phyloP scores from a whole-genome alignment of 2,797 vertebrate species.

The Pseudochaenichthys georgianus region DNA sequence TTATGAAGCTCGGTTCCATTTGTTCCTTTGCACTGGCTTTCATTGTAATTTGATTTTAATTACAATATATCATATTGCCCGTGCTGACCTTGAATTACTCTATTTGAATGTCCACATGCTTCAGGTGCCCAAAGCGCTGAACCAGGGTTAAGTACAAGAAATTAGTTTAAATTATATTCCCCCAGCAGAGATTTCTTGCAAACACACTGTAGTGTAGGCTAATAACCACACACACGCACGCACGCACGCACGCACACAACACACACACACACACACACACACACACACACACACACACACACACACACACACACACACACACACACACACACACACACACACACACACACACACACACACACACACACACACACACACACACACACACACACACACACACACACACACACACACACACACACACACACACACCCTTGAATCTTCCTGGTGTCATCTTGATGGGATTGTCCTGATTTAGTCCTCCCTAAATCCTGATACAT shows the following conservation, averaged over 20 bases:
- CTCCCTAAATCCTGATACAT: slow-evolving; percentile 75
- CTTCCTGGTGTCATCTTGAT: slow-evolving; percentile 58
- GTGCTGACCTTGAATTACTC: slow-evolving; percentile 47
- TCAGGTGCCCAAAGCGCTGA: slow-evolving; percentile 48
- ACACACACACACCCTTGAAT: slow-evolving; percentile 33
- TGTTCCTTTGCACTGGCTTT: slow-evolving; percentile 31
- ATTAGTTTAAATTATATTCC: slow-evolving; percentile 29
- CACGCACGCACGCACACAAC: slow-evolving; percentile 11
- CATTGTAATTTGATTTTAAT: slow-evolving; percentile 14
- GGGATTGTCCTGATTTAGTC: slow-evolving; percentile 74
- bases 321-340: slow-evolving; percentile 18
- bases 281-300: slow-evolving; percentile 15
- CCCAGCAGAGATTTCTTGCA: slow-evolving; percentile 41
- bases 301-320: slow-evolving; percentile 16
- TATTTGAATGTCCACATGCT: slow-evolving; percentile 46
- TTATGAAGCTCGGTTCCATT: slow-evolving; percentile 11
- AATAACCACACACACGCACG: slow-evolving; percentile 26
- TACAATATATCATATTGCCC: neutral
- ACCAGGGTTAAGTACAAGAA: slow-evolving; percentile 48
- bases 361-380: slow-evolving; percentile 9
- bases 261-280: slow-evolving; percentile 11
- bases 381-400: slow-evolving; percentile 14
- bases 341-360: slow-evolving; percentile 19
- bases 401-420: slow-evolving; percentile 6
- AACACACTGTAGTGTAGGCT: slow-evolving; percentile 41